phyloP scores from a whole-genome alignment of 2,113 vertebrate genomes.

The Odocoileus virginianus region DNA sequence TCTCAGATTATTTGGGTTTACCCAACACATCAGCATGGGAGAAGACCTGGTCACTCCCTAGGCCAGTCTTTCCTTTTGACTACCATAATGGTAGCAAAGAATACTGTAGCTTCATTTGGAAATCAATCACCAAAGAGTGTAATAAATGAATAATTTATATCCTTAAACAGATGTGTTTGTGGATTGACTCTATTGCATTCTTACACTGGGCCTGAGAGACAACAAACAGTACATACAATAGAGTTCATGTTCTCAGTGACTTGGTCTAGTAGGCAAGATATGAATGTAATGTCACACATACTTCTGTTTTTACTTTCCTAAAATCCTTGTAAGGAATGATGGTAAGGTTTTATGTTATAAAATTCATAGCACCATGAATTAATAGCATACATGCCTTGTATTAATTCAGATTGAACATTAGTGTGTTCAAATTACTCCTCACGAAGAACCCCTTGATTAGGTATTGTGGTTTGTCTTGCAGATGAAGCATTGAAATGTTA shows the following conservation, averaged over 20 bases:
- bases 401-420: not conserved
- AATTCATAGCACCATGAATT: not conserved
- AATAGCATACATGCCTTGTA: not conserved
- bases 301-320: not conserved
- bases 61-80: not conserved
- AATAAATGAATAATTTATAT: not conserved
- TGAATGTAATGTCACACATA: not conserved
- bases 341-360: not conserved
- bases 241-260: not conserved
- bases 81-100: not conserved
- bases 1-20: not conserved
- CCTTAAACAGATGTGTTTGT: not conserved
- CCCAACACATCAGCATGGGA: fast-evolving
- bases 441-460: not conserved
- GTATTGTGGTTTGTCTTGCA: not conserved
- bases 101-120: not conserved
- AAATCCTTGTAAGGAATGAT: not conserved
- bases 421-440: not conserved
- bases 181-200: not conserved
- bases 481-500: not conserved
- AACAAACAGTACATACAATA: not conserved
- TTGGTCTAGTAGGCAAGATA: not conserved
- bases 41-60: not conserved
- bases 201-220: not conserved
- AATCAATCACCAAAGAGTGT: not conserved